Conservation (phyloP, 2,888 invertebrate species). For the Hyposoter didymator region DNA sequence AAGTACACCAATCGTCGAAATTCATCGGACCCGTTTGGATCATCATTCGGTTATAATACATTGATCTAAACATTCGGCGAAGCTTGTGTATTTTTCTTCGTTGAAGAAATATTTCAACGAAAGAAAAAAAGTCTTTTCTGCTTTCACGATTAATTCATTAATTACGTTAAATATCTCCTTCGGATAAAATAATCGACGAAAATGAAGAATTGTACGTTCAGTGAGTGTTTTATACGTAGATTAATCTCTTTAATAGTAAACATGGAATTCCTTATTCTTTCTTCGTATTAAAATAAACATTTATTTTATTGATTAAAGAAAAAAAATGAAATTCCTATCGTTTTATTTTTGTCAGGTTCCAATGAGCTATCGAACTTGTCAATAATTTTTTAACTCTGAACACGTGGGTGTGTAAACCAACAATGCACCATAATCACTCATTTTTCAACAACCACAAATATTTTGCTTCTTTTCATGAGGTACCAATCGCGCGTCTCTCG, state of each 20-base stretch:
- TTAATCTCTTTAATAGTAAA: conserved; percentile 38
- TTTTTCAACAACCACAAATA: not conserved
- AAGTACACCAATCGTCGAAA: conserved; percentile 56
- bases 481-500: conserved; percentile 39
- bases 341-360: conserved; percentile 2
- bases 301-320: not conserved
- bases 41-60: conserved; percentile 56
- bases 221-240: conserved; percentile 41
- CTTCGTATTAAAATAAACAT: conserved; percentile 14
- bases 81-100: conserved; percentile 20
- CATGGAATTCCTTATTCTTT: conserved; percentile 1
- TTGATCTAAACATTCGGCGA: conserved; percentile 37
- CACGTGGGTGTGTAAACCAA: not conserved
- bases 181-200: conserved; percentile 60
- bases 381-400: conserved; percentile 7
- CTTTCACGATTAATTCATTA: conserved; percentile 35
- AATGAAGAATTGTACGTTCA: conserved; percentile 4
- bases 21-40: conserved; percentile 38
- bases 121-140: conserved; percentile 18
- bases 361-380: conserved; percentile 48
- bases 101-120: conserved; percentile 17
- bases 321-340: not conserved
- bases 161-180: conserved; percentile 57
- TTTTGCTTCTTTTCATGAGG: conserved; percentile 34
- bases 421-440: not conserved